These are phyloP conservation scores for Hapalemur alaotrensis DNA, from an alignment of 2,797 vertebrate species.

Conservation along the genomic window DNA sequence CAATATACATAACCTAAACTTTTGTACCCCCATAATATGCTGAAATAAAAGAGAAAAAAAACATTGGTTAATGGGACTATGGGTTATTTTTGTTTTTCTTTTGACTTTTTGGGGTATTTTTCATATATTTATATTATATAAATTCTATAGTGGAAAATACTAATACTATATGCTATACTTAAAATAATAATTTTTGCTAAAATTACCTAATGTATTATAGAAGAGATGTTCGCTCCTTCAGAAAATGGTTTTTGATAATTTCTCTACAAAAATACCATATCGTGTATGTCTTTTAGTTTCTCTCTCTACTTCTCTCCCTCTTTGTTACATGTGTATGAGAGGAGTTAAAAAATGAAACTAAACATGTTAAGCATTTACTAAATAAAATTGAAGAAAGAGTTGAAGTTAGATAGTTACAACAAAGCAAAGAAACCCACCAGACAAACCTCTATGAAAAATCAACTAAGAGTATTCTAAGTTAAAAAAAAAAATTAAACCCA, in stretches of 20 bases:
- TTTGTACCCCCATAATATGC: too few species aligned
- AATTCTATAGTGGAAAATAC: constrained; percentile 17
- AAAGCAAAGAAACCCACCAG: neutral
- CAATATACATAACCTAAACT: too few species aligned
- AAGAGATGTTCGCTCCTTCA: neutral
- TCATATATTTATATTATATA: neutral
- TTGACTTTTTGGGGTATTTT: neutral
- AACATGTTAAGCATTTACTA: neutral
- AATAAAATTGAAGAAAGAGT: neutral
- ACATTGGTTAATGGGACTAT: neutral
- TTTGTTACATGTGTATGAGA: neutral
- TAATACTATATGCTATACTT: neutral
- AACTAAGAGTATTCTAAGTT: neutral
- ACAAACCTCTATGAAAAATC: neutral
- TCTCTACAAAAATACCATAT: constrained; percentile 4
- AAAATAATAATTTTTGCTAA: neutral
- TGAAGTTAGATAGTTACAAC: neutral
- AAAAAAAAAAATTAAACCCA: constrained; percentile 18
- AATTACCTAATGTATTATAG: neutral
- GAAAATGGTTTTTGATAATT: neutral
- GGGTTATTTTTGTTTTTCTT: neutral
- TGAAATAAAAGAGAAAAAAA: too few species aligned
- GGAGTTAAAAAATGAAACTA: constrained; percentile 1
- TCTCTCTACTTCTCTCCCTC: neutral
- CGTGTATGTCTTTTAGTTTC: neutral